These are phyloP conservation scores for Piprites chloris DNA, from an alignment of 2,113 vertebrate species.

Conservation along the genomic window DNA sequence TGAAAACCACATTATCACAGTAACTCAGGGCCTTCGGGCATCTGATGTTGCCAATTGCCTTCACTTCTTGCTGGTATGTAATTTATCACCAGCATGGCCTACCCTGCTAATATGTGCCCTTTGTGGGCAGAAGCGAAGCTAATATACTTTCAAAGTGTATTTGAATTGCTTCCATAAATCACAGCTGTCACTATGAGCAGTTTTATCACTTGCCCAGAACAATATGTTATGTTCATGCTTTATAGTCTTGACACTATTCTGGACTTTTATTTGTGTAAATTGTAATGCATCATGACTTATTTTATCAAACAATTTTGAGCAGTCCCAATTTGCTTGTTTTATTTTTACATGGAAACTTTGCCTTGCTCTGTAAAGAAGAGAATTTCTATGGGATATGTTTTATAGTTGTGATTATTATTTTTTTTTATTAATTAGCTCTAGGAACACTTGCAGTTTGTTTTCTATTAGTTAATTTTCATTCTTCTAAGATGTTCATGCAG, in stretches of 20 bases:
- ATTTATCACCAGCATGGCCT: constrained; percentile 70
- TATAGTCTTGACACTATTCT: constrained; percentile 11
- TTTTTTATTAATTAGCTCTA: background rate
- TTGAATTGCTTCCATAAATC: constrained; percentile 82
- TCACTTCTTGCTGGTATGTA: constrained; percentile 60
- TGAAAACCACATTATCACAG: constrained; percentile 58
- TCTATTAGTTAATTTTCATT: background rate
- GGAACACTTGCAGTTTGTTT: background rate
- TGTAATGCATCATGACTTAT: constrained; percentile 48
- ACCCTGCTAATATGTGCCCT: constrained; percentile 60
- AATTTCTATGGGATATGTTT: background rate
- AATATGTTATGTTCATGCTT: constrained; percentile 68
- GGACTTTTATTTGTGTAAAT: constrained; percentile 69
- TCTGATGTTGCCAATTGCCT: constrained; percentile 71
- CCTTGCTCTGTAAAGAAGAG: background rate
- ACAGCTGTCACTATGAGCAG: constrained; percentile 73
- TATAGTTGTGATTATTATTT: background rate
- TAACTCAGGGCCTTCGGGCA: constrained; percentile 62
- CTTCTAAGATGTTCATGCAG: background rate
- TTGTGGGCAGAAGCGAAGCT: constrained; percentile 74
- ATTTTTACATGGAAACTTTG: background rate
- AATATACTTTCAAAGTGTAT: constrained; percentile 77
- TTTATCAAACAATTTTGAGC: constrained; percentile 57
- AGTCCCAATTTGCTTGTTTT: background rate
- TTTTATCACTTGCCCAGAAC: constrained; percentile 73